Base-by-base conservation (phyloP, 2,113 vertebrate species). In the Prionailurus bengalensis region DNA sequence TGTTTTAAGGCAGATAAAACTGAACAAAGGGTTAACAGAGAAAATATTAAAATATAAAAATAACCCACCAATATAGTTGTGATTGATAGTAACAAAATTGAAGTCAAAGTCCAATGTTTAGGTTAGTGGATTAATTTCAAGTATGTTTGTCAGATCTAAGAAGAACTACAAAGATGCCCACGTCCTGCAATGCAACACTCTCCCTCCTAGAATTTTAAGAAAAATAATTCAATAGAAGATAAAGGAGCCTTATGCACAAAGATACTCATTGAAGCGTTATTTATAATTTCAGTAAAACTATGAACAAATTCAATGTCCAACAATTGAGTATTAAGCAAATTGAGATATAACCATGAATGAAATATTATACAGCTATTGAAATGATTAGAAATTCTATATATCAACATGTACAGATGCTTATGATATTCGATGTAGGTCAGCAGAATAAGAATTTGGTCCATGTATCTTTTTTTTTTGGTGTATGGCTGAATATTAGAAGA, bases 21-120 rank as follows among this genome's bases (percentile, higher is more conserved):
- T 83, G 48, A 85, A n/a, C 27, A 85, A 82, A 11, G 9, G 4
- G 19, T 88, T 71, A 21, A 87, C 21, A 95, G 79, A 76, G 23
- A 93, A 95, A 66, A 91, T 66, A 36, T 25, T 65, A 89, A 95
- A 93, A 65, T n/a, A 68, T 27, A 68, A 86, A 94, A 95, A 92
- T 36, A 66, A n/a, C 0, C 17, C 5, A 84, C 48, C 74, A 89
- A 78, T 71, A 61, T 33, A 78, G 25, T 36, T 87, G 17, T 92
- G 58, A 42, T 65, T 36, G 91, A 51, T 65, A 66, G 33, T 27
- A 89, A 15, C 29, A 39, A 89, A 97, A 42, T 23, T 65, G 42
- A 97, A 91, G 33, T 89, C 65, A 89, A 27, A 71, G 45, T 89
- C 25, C 39, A 58, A 39, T 82, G 73, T 14, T 85, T 70, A 96